Base-by-base conservation (phyloP, 2,113 vertebrate genomes). In the Cyprinodon tularosa region DNA sequence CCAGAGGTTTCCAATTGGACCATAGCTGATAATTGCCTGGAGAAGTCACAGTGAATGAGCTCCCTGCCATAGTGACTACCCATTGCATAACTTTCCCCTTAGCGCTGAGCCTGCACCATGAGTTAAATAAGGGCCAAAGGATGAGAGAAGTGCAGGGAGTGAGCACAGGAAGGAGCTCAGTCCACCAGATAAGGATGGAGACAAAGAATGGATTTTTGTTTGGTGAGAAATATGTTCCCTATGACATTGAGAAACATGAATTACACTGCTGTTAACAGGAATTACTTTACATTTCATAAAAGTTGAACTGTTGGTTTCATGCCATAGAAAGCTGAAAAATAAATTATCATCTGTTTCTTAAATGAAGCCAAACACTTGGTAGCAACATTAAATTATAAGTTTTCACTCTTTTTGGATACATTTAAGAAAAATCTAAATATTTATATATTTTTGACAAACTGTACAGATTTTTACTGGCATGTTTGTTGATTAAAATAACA, bases 1-100 rank as follows among this genome's bases (percentile, higher is more conserved):
- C 47, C 9, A 48, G 47, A 53, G 36, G 29, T 53, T 20, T 14
- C 66, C 37, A 37, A 47, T 68, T 53, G 47, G 45, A 47, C 47
- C 37, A 20, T 20, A 68, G 66, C 67, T 9, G 67, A 38, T 39
- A 39, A 68, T 68, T 68, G 47, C 38, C 47, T 36, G 3, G 47
- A 57, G 67, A 57, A 68, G 38, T 68, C 48, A 36, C 48, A 68
- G 67, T 36, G 5, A 53, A 15, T n/a, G 67, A 57, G 37, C 39
- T 47, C 48, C 10, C 36, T 40, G 67, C 67, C 67, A 53, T 48
- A 36, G 40, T 29, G n/a, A 66, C 42, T 29, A 66, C 4, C 65
- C 44, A 22, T 47, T 20, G 39, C 62, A 61, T 61, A 61, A 22
- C 22, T 20, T 64, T 4, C 29, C 65, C 65, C 65, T 44, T n/a